Conservation (phyloP, 2,888 invertebrate species). For the Chrysina gloriosa region DNA sequence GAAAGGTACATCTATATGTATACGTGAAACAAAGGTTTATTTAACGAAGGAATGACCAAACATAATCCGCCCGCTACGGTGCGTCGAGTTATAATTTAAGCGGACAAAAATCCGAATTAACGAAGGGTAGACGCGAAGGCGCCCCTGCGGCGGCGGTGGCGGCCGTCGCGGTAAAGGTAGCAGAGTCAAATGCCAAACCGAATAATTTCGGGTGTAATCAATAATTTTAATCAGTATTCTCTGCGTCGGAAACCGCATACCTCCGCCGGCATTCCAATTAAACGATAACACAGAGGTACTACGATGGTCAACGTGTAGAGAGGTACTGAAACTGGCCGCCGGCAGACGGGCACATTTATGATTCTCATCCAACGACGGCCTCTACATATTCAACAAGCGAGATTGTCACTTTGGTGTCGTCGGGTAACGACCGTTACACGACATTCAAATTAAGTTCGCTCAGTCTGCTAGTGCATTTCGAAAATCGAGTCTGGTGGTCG, state of each 20-base stretch:
- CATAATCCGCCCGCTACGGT: too few relatives aligned
- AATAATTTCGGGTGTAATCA: slow-evolving; percentile 23
- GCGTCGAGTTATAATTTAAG: neutral
- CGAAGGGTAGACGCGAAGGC: neutral
- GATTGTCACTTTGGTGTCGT: slow-evolving; percentile 6
- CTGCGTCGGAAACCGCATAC: slow-evolving; percentile 29
- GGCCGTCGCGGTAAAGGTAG: neutral
- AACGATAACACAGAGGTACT: slow-evolving; percentile 29
- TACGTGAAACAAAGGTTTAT: neutral
- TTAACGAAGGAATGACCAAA: slow-evolving; percentile 7
- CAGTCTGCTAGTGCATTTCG: too few relatives aligned
- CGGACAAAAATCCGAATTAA: slow-evolving; percentile 16
- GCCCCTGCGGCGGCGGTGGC: neutral
- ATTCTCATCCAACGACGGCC: neutral
- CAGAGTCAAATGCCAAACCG: slow-evolving; percentile 11
- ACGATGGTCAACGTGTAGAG: neutral
- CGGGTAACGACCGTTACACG: neutral
- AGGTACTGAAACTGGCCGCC: neutral
- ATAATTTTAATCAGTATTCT: slow-evolving; percentile 37
- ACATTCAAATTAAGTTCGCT: neutral
- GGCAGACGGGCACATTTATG: neutral
- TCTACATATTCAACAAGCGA: slow-evolving; percentile 13
- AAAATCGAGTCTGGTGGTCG: too few relatives aligned
- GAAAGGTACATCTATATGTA: neutral
- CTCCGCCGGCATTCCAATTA: slow-evolving; percentile 32